Base-by-base conservation (phyloP, 2,797 vertebrate species). In the Sorex maritimensis region DNA sequence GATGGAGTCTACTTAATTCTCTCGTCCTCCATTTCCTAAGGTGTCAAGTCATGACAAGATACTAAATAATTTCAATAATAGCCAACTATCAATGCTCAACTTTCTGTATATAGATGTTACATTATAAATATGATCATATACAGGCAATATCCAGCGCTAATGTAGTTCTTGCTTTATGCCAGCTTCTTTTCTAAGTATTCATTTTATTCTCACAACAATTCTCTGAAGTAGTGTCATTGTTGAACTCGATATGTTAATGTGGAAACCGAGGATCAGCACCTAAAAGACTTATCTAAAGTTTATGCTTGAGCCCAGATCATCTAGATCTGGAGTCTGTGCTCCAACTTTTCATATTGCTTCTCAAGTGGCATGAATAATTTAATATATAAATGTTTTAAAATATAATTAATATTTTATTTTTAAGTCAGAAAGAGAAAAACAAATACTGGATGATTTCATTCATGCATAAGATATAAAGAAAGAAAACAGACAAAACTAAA, bases 131-230 rank as follows among this genome's bases (percentile, higher is more conserved):
- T 44, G 83, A 34, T 23, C 11, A 26, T 61, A 71, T 26, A 63
- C 52, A 88, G 75, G 69, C 38, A 90, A 63, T 80, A 81, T 63
- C 12, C 0, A 68, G 65, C 3, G 46, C 10, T 75, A 72, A 67
- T 26, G 7, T 65, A 63, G 12, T 11, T 94, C 12, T 81, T 68
- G 63, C 2, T 82, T 38, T 46, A 23, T 61, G 69, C 21, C 67
- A 85, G 80, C 1, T 5, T 85, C 46, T 91, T 92, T 74, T 81
- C 65, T 82, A 72, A 17, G 52, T 86, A 69, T 93, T 88, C 82
- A 81, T 41, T 79, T 87, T 65, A 81, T 89, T 86, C n/a, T 72
- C 30, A 78, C 6, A 73, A 63, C 28, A 65, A 71, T 38, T 67
- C 38, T 21, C 13, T 28, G 6, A 82, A 12, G 28, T 46, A 85